Percentiles rank a stretch among this genome's conserved stretches.
Evolutionary conservation across 2,113 vertebrate genomes (phyloP).

Genomic region (Cavia aperea): DNA sequence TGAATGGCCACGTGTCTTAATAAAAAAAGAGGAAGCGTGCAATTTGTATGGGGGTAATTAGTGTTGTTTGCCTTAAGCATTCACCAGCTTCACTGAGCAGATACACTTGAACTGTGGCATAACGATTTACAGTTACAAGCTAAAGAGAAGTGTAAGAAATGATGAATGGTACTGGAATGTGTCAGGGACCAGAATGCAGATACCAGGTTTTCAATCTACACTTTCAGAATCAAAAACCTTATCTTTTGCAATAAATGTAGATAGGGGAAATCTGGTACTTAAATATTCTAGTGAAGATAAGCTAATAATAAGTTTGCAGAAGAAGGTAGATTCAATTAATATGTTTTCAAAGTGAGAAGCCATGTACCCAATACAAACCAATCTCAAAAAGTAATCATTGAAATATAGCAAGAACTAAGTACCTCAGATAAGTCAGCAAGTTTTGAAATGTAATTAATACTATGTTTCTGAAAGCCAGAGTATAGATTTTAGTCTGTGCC

Average conservation of each 20-base stretch:
- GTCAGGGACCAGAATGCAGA: not conserved
- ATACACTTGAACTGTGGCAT: not conserved
- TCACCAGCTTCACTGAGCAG: not conserved
- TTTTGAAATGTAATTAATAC: constrained; percentile 5
- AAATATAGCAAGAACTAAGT: constrained; percentile 13
- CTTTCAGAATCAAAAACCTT: not conserved
- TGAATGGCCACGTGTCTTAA: not conserved
- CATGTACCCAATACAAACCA: not conserved
- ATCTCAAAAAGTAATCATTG: not conserved
- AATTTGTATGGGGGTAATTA: not conserved
- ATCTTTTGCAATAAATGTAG: not conserved
- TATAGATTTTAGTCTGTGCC: not conserved
- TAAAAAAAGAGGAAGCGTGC: not conserved
- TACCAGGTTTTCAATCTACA: not conserved
- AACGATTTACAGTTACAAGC: not conserved
- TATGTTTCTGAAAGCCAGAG: not conserved
- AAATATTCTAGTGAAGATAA: not conserved
- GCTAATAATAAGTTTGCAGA: constrained; percentile 11
- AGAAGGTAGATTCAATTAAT: constrained; percentile 8
- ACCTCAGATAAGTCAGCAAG: not conserved
- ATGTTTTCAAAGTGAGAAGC: constrained; percentile 1
- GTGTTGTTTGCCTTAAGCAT: not conserved
- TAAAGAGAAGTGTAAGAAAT: not conserved
- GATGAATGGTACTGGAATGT: not conserved
- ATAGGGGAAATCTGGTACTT: not conserved